Percentiles rank a stretch among this genome's conserved stretches.
Evolutionary conservation across 2,888 invertebrate species (phyloP).

Genomic region (Oconnorella tubifera): DNA sequence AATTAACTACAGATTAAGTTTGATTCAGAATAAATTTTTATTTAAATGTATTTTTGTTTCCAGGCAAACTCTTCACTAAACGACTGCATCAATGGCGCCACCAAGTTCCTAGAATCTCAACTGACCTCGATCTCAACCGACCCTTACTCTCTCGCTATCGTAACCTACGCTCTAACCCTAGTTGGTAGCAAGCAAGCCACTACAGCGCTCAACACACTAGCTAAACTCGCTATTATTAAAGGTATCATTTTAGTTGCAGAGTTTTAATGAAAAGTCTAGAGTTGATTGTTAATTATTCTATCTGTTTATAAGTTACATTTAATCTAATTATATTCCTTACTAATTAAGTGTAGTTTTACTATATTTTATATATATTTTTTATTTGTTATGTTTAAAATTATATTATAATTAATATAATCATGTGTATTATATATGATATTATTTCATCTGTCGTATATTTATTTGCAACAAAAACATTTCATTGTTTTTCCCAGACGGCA

Average conservation of each 20-base stretch:
- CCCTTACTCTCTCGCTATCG: slow-evolving; percentile 11
- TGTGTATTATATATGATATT: neutral
- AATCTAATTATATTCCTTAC: no score
- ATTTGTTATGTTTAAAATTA: slow-evolving; percentile 20
- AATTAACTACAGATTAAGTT: no score
- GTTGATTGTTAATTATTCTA: no score
- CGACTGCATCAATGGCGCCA: no score
- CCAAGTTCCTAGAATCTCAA: slow-evolving; percentile 5
- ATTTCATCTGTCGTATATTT: no score
- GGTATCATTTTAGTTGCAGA: slow-evolving; percentile 12
- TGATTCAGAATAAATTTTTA: no score
- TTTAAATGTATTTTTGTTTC: no score
- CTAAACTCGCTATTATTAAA: slow-evolving; percentile 10
- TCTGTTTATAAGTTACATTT: no score
- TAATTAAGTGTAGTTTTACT: no score
- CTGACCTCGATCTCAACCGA: neutral
- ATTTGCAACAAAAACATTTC: neutral
- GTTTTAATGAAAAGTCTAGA: no score
- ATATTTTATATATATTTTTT: no score
- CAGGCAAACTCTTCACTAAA: no score
- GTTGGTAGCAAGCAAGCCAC: neutral
- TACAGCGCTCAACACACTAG: neutral
- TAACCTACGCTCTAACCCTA: slow-evolving; percentile 11
- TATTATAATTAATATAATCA: neutral
- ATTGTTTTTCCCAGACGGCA: neutral